These are phyloP conservation scores for Oxystoma pomonae DNA, from an alignment of 2,888 invertebrate species.

Conservation along the genomic window DNA sequence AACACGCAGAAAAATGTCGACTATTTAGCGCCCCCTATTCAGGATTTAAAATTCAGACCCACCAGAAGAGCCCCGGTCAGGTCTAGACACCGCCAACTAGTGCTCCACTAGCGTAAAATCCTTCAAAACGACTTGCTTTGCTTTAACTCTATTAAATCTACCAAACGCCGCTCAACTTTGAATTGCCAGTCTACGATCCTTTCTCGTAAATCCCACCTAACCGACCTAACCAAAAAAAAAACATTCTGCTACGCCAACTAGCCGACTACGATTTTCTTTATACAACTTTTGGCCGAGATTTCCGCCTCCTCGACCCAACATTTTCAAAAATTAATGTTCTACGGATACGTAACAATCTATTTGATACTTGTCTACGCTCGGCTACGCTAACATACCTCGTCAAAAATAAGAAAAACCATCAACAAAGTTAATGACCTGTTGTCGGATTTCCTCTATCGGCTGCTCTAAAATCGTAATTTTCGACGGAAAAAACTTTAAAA, in stretches of 20 bases:
- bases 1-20: too few species aligned
- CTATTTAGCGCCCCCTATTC: too few species aligned
- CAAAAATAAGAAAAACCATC: constrained; percentile 39
- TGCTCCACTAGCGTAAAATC: background rate
- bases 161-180: background rate
- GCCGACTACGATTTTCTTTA: background rate
- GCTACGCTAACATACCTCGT: background rate
- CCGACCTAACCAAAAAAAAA: too few species aligned
- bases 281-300: background rate
- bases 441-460: constrained; percentile 44
- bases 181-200: background rate
- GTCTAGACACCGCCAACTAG: background rate
- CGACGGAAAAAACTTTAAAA: constrained; percentile 28
- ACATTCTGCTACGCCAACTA: background rate
- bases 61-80: background rate
- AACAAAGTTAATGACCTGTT: constrained; percentile 51
- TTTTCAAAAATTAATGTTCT: background rate
- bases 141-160: background rate
- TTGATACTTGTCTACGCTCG: background rate
- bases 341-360: background rate
- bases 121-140: background rate
- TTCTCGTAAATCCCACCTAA: background rate
- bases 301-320: background rate
- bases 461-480: constrained; percentile 33
- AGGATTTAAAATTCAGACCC: too few species aligned